These are phyloP conservation scores for Dascillus cervinus DNA, from an alignment of 2,888 invertebrate species.

Conservation along the genomic window DNA sequence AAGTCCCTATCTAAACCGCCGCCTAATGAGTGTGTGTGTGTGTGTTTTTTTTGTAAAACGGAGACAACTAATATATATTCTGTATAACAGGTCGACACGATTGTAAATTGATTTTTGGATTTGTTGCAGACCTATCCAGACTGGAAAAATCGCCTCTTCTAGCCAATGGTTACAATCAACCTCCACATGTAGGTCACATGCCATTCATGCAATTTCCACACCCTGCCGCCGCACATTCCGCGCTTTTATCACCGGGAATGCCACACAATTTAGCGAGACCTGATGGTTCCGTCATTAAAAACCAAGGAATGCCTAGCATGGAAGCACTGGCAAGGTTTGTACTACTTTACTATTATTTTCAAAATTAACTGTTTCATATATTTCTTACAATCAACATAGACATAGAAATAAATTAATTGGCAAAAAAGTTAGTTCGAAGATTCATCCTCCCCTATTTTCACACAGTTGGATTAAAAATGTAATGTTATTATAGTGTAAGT, in stretches of 20 bases:
- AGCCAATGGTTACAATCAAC: constrained; percentile 91
- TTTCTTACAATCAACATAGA: too few species aligned
- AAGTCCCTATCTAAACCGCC: constrained; percentile 7
- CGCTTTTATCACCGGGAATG: constrained; percentile 84
- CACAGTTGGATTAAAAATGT: too few species aligned
- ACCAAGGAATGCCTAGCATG: constrained; percentile 79
- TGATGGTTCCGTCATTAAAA: constrained; percentile 77
- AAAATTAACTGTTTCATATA: too few species aligned
- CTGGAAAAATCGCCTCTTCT: constrained; percentile 87
- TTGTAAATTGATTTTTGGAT: too few species aligned
- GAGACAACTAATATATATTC: not conserved
- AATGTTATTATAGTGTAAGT: too few species aligned
- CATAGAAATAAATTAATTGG: too few species aligned
- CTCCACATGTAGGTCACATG: constrained; percentile 88
- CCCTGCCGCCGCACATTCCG: constrained; percentile 61
- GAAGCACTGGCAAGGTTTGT: constrained; percentile 81
- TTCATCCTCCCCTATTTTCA: too few species aligned
- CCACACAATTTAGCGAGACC: constrained; percentile 78
- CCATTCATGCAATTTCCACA: constrained; percentile 89
- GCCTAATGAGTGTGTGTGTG: constrained; percentile 4
- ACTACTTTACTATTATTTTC: too few species aligned
- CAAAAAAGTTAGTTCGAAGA: too few species aligned
- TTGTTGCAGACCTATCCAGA: constrained; percentile 69
- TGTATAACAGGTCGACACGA: not conserved
- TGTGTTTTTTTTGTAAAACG: constrained; percentile 6